phyloP scores from a whole-genome alignment of 2,888 invertebrate species.

The Salpingus planirostris region DNA sequence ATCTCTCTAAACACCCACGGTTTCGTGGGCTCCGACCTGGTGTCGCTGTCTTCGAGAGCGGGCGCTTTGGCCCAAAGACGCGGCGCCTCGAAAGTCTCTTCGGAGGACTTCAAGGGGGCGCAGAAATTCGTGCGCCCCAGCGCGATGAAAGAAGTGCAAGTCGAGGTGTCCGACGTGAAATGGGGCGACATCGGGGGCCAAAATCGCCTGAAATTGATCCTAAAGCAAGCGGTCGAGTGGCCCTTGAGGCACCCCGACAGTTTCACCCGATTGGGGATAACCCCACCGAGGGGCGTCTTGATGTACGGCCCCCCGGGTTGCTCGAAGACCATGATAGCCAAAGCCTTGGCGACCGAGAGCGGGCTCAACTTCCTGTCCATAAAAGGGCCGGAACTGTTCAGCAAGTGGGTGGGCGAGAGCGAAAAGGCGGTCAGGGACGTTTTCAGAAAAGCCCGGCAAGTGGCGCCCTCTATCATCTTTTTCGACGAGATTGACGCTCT shows the following conservation, averaged over 20 bases:
- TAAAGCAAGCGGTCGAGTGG: conserved; percentile 90
- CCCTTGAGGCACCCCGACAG: conserved; percentile 79
- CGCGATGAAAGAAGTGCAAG: conserved; percentile 82
- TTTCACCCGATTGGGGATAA: conserved; percentile 70
- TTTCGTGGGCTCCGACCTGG: conserved; percentile 83
- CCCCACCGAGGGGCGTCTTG: conserved; percentile 80
- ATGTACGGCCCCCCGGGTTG: conserved; percentile 98
- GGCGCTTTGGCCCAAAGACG: conserved; percentile 52
- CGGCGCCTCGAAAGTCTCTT: conserved; percentile 22
- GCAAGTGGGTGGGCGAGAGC: conserved; percentile 97
- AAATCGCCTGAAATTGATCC: conserved; percentile 70
- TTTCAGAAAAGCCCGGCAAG: conserved; percentile 84
- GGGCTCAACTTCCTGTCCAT: conserved; percentile 92
- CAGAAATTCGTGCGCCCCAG: conserved; percentile 70
- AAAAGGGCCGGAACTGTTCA: conserved; percentile 90
- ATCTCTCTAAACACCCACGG: conserved; percentile 75
- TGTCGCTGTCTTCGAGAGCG: conserved; percentile 67
- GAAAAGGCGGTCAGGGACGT: conserved; percentile 87
- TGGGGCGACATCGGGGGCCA: conserved; percentile 96
- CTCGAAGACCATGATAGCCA: conserved; percentile 97
- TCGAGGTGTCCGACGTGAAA: conserved; percentile 76
- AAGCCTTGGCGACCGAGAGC: conserved; percentile 93
- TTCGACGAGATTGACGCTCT: conserved; percentile 98
- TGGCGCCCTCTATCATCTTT: conserved; percentile 91
- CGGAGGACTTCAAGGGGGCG: conserved; percentile 54